Conservation (phyloP, 2,113 vertebrate species). For the Chaetura pelagica region DNA sequence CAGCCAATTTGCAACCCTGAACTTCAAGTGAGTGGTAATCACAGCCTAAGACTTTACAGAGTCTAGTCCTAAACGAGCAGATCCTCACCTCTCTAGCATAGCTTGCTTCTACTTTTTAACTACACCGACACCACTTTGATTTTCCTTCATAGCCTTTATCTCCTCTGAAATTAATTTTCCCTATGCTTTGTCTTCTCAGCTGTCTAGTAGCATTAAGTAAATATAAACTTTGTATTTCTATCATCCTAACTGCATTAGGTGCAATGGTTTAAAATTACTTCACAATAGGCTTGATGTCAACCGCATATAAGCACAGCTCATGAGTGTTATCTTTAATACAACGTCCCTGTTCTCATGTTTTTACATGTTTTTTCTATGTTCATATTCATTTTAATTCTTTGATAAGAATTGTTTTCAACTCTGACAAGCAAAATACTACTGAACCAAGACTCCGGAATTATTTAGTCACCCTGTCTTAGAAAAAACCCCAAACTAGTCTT, state of each 20-base stretch:
- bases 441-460: not conserved
- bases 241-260: not conserved
- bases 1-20: not conserved
- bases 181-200: not conserved
- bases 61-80: not conserved
- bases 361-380: not conserved
- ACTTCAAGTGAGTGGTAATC: not conserved
- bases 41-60: not conserved
- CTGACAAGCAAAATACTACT: not conserved
- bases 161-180: not conserved
- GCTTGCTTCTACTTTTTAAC: not conserved
- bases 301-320: not conserved
- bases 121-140: not conserved
- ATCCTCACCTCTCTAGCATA: not conserved
- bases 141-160: not conserved
- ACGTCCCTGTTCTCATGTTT: not conserved
- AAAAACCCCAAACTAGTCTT: not conserved
- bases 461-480: not conserved
- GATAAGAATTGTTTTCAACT: not conserved
- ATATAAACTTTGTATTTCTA: not conserved
- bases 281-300: not conserved
- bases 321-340: not conserved
- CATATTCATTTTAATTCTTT: not conserved
- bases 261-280: not conserved
- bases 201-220: not conserved